Evolutionary conservation across 2,113 vertebrate genomes (phyloP).

Genomic region (Gopherus flavomarginatus): DNA sequence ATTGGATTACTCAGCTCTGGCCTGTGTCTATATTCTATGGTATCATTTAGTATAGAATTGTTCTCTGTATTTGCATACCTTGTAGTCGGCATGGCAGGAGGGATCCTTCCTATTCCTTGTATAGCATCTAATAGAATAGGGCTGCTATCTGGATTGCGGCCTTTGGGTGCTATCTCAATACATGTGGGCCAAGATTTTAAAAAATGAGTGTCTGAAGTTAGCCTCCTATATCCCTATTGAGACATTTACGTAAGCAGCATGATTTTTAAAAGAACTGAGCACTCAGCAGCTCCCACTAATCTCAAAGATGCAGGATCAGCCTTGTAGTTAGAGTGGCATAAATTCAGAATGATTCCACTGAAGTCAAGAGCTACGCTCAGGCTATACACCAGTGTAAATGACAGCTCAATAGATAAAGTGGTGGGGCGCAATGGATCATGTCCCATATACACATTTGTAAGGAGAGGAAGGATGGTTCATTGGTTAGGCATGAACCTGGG

Average conservation of each 20-base stretch:
- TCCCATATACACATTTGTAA: background rate
- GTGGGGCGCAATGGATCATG: accelerated
- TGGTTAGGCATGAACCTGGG: background rate
- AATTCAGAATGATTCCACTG: background rate
- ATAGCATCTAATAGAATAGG: accelerated
- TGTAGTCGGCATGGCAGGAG: background rate
- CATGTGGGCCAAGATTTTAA: background rate
- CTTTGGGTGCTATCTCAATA: background rate
- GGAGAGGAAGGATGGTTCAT: background rate
- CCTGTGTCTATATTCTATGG: accelerated
- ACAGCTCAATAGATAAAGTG: background rate
- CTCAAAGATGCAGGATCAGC: too few relatives aligned
- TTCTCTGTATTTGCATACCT: accelerated
- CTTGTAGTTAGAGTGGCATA: background rate
- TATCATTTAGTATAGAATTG: background rate
- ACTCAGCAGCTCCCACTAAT: background rate
- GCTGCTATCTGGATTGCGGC: accelerated
- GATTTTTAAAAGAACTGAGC: background rate
- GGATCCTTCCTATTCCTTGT: background rate
- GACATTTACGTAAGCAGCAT: background rate
- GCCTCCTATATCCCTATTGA: background rate
- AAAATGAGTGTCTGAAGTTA: background rate
- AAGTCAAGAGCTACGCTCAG: background rate
- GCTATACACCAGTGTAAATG: accelerated
- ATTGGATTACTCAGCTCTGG: accelerated